Base-by-base conservation (phyloP, 2,888 invertebrate genomes). In the Orchesellides sinensis region DNA sequence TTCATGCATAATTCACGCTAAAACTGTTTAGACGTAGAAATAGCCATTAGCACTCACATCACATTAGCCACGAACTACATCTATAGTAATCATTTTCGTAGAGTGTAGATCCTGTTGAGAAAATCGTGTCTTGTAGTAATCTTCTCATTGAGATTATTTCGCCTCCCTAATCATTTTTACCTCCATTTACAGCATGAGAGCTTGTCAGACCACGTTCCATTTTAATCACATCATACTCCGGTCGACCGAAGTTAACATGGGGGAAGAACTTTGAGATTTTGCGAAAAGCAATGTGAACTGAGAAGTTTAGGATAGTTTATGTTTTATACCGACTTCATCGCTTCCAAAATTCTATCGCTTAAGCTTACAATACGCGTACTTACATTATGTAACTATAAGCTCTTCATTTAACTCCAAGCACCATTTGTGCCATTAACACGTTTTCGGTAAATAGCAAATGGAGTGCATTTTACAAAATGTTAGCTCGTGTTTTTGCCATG, bases 131-230 rank as follows among this genome's bases (percentile, higher is more conserved):
- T 73, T 73, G 73, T 73, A 47, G 14, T 49, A 1, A 17, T 21
- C 2, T 12, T 5, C 54, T 54, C 35, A 35, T 47, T 47, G 35
- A 8, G 35, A 17, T 23, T 54, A 54, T 14, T 21, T 21, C 54
- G 40, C n/a, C 40, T 14, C 12, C 25, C 54, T 12, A 54, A 12
- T 23, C 54, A 54, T 54, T 47, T 47, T n/a, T 54, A 25, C 10
- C 63, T 73, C 29, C 29, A 32, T n/a, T 19, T 45, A 73, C 40
- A 47, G 54, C 45, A 63, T 40, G 49, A 61, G 12, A 63, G 61
- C 73, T 73, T 61, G 61, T 73, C 73, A 47, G 49, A 73, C 73
- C 73, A 73, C 73, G 73, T 73, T 73, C 73, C 61, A 73, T 32
- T 73, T 61, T 73, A 73, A 73, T 73, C 73, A 73, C 73, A 73